Evolutionary conservation across 2,113 vertebrate genomes (phyloP), one percentile per base, ranked within the genome.

Genomic region (Chaenogobius annularis): DNA sequence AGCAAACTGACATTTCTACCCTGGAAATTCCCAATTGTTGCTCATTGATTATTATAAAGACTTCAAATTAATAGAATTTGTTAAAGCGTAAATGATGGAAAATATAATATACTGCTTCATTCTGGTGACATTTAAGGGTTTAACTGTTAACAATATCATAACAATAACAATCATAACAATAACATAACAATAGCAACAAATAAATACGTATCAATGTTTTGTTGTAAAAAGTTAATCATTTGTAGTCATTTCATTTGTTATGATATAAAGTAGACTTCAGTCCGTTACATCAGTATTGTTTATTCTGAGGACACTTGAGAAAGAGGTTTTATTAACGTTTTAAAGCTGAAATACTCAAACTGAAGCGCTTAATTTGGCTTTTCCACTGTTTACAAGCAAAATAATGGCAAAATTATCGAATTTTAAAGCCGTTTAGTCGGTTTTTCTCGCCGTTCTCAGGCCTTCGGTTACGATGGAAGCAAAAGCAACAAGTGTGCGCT

Each of bases 401-500:
- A 8, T 1, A 7, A 9, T 3, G 7, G 7, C 13, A 35, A 9
- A 35, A 31, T 9, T 0, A 17, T 31, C 11, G 58, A 17, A 9
- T 17, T 31, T 31, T 17, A 35, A 35, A 61, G 23, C 7, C 15
- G 10, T 10, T 40, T 37, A n/a, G 2, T 17, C 11, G 19, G 9
- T 1, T 43, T 63, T 63, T 63, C 10, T 59, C 61, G 35, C 61
- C 11, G 35, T 63, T 40, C 9, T 43, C 17, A 11, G 61, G 61
- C 61, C 61, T 63, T 40, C 6, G 61, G 61, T 11, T 3, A 3
- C 35, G 61, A 63, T 63, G 35, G 61, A 19, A 65, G 67, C 55
- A 61, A 50, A 59, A 40, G 78, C 82, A 90, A 90, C 85, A 91
- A 80, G 86, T 91, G 90, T 82, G 76, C 68, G 77, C 37, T 85